Evolutionary conservation across 2,888 invertebrate species (phyloP).

Genomic region (Lasioglossum calceatum): DNA sequence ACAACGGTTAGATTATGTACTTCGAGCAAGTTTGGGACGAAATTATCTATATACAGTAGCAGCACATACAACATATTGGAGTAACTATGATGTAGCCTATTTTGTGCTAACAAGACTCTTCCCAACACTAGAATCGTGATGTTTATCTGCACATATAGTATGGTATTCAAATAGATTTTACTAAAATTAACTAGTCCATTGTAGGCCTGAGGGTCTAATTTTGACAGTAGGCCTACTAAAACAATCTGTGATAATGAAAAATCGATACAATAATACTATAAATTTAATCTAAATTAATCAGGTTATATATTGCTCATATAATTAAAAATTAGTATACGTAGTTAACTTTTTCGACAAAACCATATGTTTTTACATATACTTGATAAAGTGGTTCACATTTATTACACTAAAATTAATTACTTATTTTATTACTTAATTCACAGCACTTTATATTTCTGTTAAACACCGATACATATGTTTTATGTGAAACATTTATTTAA

Average conservation of each 20-base stretch:
- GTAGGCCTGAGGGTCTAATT: slow-evolving; percentile 75
- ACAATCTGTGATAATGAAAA: slow-evolving; percentile 84
- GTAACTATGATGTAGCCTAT: slow-evolving; percentile 87
- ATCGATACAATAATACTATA: slow-evolving; percentile 83
- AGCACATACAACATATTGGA: slow-evolving; percentile 89
- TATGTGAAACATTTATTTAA: slow-evolving; percentile 56
- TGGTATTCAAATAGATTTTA: slow-evolving; percentile 67
- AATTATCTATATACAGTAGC: slow-evolving; percentile 87
- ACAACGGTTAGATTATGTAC: slow-evolving; percentile 87
- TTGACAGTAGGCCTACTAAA: slow-evolving; percentile 79
- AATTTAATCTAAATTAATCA: slow-evolving; percentile 72
- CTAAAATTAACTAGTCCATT: slow-evolving; percentile 77
- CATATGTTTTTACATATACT: slow-evolving; percentile 37
- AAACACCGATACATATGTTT: slow-evolving; percentile 48
- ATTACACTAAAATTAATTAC: slow-evolving; percentile 25
- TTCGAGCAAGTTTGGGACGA: slow-evolving; percentile 86
- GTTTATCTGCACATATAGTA: slow-evolving; percentile 75
- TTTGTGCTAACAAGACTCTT: slow-evolving; percentile 86
- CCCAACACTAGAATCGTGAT: slow-evolving; percentile 84
- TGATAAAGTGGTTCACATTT: slow-evolving; percentile 43
- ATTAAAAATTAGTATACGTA: slow-evolving; percentile 56
- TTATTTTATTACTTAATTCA: slow-evolving; percentile 19
- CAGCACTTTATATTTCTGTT: slow-evolving; percentile 31
- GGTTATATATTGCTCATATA: slow-evolving; percentile 70
- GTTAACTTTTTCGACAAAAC: slow-evolving; percentile 56